Conservation (phyloP, 2,113 vertebrate species). For the Malaclemys terrapin region DNA sequence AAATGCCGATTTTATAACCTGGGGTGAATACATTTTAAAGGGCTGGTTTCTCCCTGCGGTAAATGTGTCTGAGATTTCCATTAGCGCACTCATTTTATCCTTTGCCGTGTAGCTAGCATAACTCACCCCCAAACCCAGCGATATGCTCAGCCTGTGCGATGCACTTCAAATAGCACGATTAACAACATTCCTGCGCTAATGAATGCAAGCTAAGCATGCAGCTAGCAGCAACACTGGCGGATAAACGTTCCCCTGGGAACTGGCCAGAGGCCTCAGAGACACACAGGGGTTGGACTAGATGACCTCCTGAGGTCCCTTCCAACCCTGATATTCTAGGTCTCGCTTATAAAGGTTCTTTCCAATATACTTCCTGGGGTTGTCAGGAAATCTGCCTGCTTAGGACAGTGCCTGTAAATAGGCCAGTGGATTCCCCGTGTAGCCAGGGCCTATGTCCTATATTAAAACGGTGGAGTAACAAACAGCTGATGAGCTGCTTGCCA, state of each 20-base stretch:
- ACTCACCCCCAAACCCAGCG: background rate
- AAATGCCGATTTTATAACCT: background rate
- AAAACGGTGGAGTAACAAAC: background rate
- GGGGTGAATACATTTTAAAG: background rate
- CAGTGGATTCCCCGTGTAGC: background rate
- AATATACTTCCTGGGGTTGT: background rate
- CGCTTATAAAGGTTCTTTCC: no score
- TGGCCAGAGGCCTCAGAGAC: background rate
- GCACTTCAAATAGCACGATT: background rate
- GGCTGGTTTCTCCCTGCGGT: background rate
- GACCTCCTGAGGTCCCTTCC: no score
- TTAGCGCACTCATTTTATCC: background rate
- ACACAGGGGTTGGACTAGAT: background rate
- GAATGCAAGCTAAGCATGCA: background rate
- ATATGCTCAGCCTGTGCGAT: background rate
- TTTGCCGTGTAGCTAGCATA: background rate
- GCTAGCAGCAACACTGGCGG: background rate
- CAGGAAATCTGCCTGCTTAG: background rate
- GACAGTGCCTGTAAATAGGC: background rate
- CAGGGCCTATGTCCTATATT: background rate
- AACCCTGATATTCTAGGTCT: no score
- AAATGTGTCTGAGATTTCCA: background rate
- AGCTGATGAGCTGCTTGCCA: background rate
- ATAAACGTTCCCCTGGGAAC: no score
- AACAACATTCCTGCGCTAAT: background rate